phyloP scores from a whole-genome alignment of 2,888 invertebrate genomes.

The Koerneria pararmatus region DNA sequence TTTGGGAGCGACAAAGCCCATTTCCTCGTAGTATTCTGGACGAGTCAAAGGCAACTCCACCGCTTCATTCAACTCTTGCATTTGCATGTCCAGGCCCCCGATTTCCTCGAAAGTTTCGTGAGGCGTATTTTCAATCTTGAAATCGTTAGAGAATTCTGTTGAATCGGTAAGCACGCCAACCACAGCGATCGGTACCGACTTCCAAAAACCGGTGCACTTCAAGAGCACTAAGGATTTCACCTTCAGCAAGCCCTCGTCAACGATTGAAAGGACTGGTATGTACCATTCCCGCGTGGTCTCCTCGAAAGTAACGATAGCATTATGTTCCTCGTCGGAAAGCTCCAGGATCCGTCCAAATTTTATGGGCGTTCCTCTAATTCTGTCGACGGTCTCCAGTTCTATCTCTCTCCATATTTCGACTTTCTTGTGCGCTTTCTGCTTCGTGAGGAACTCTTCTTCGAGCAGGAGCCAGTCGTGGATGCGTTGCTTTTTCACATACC shows the following conservation, averaged over 20 bases:
- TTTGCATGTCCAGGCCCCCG: constrained; percentile 72
- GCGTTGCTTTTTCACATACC: constrained; percentile 42
- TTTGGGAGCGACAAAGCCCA: constrained; percentile 98
- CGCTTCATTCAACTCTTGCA: constrained; percentile 77
- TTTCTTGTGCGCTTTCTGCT: constrained; percentile 31
- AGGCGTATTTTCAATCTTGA: no score
- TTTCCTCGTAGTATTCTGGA: constrained; percentile 98
- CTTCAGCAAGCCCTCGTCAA: constrained; percentile 45
- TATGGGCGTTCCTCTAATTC: constrained; percentile 44
- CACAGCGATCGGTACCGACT: constrained; percentile 27
- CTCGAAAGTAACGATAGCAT: constrained; percentile 46
- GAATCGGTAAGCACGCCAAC: constrained; percentile 73
- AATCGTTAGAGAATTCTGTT: no score
- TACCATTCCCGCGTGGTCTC: constrained; percentile 50
- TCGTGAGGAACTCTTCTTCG: constrained; percentile 44
- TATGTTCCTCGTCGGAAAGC: constrained; percentile 49
- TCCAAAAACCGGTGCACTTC: constrained; percentile 44
- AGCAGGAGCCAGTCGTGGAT: constrained; percentile 48
- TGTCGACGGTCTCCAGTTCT: constrained; percentile 37
- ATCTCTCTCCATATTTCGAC: no score
- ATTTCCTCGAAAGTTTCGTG: constrained; percentile 62
- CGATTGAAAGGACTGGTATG: constrained; percentile 51
- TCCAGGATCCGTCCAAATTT: constrained; percentile 45
- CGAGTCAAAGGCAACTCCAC: constrained; percentile 96
- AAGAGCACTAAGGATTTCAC: constrained; percentile 51